Conservation (phyloP, 2,888 invertebrate genomes). For the Hybos culiciformis region DNA sequence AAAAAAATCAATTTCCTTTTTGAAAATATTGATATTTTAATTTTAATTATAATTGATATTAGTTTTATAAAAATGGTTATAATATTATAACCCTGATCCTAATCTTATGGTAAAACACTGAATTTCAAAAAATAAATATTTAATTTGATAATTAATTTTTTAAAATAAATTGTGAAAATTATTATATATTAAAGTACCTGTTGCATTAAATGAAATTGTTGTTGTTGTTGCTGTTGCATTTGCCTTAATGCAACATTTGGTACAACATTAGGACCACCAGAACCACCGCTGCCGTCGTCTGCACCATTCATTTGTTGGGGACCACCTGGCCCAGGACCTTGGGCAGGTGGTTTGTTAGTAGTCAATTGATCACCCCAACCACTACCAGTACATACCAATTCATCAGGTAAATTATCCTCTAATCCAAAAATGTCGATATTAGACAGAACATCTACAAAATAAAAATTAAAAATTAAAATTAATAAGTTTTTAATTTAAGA, state of each 20-base stretch:
- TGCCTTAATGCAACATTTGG: constrained; percentile 26
- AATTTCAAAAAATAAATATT: not conserved
- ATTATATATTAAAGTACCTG: constrained; percentile 22
- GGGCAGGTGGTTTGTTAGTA: constrained; percentile 60
- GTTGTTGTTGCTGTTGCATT: constrained; percentile 43
- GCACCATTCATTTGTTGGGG: constrained; percentile 57
- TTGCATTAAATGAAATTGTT: constrained; percentile 53
- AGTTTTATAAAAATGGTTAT: too few species aligned
- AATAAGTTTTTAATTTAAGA: not conserved
- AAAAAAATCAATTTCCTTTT: too few species aligned
- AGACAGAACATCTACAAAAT: constrained; percentile 56
- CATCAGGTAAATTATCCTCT: constrained; percentile 86
- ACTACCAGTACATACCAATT: constrained; percentile 62
- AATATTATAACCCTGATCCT: too few species aligned
- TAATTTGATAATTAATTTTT: not conserved
- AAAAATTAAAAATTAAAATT: not conserved
- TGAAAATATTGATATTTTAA: too few species aligned
- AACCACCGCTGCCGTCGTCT: constrained; percentile 40
- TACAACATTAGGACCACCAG: constrained; percentile 38
- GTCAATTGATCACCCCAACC: constrained; percentile 52
- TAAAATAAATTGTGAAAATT: not conserved
- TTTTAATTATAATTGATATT: too few species aligned
- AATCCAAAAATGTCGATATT: constrained; percentile 78
- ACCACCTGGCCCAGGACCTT: constrained; percentile 67
- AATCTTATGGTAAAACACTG: too few species aligned